Evolutionary conservation across 2,113 vertebrate genomes (phyloP), one percentile per base, ranked within the genome.

Genomic region (Mesoclemmys tuberculata): DNA sequence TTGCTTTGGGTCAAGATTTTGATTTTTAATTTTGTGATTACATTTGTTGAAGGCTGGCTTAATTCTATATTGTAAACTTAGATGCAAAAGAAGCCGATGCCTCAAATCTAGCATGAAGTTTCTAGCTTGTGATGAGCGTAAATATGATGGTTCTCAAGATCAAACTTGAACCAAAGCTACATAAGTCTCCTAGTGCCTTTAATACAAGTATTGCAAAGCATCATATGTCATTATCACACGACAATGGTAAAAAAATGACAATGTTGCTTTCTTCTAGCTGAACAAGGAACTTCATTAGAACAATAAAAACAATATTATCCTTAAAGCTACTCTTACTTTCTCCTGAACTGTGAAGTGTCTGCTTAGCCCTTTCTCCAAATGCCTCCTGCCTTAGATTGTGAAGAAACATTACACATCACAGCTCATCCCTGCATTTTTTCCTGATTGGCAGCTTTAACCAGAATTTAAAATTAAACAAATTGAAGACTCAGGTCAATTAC

Each of bases 41-140:
- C 85, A 78, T 84, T 80, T 56, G 80, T 55, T 71, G 61, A 64
- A 35, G 27, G 14, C 61, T 64, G 31, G 13, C 61, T 35, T 64
- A 64, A 29, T 21, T 55, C 18, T 46, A 55, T 64, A 64, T 31
- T 64, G 31, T 64, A 14, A 64, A 64, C 61, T 55, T 64, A 35
- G 14, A 64, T 64, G 74, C 0, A 0, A 80, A 22, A 24, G 31
- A 29, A 85, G 58, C 80, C 5, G 44, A 0, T 0, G 7, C 80
- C 35, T 3, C 11, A 52, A 52, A 0, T 0, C 1, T 51, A 4
- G 1, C 21, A 55, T 1, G 84, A 21, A 12, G 77, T 22, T 94
- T 61, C 83, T 90, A 75, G n/a, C 46, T 85, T 8, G 58, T 51
- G 55, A 80, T 5, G 78, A 52, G 61, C 75, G 8, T 12, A 55